Evolutionary conservation across 2,797 vertebrate species (phyloP).

Genomic region (Dendrocincla fuliginosa): DNA sequence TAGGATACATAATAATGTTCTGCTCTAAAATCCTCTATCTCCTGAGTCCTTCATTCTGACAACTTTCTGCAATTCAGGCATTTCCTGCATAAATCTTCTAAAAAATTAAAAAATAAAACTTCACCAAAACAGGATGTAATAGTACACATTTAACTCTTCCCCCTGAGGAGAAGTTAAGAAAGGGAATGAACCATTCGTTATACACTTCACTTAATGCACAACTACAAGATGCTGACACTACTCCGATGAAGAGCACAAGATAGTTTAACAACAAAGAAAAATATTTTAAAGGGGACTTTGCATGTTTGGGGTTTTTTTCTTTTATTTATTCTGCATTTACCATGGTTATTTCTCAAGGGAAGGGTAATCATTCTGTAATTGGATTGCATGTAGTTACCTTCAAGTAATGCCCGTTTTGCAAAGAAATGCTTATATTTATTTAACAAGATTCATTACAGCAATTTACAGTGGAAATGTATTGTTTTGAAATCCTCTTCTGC

Average conservation of each 20-base stretch:
- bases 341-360: background rate
- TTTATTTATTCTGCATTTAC: background rate
- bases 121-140: background rate
- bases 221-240: background rate
- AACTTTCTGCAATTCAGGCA: slow-evolving; percentile 18
- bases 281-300: background rate
- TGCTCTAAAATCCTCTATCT: slow-evolving; percentile 52
- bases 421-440: background rate
- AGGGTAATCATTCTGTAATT: background rate
- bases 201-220: background rate
- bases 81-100: slow-evolving; percentile 1
- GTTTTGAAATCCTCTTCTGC: background rate
- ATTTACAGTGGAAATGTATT: background rate
- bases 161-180: slow-evolving; percentile 3
- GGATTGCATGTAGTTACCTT: background rate
- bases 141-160: background rate
- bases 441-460: background rate
- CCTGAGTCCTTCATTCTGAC: slow-evolving; percentile 24
- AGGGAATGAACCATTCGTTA: background rate
- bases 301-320: background rate
- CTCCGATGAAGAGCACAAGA: background rate
- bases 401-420: background rate
- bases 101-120: slow-evolving; percentile 52
- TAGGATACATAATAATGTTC: slow-evolving; percentile 42
- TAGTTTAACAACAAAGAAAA: background rate